phyloP scores from a whole-genome alignment of 2,797 vertebrate genomes.

The Myotis vivesi region DNA sequence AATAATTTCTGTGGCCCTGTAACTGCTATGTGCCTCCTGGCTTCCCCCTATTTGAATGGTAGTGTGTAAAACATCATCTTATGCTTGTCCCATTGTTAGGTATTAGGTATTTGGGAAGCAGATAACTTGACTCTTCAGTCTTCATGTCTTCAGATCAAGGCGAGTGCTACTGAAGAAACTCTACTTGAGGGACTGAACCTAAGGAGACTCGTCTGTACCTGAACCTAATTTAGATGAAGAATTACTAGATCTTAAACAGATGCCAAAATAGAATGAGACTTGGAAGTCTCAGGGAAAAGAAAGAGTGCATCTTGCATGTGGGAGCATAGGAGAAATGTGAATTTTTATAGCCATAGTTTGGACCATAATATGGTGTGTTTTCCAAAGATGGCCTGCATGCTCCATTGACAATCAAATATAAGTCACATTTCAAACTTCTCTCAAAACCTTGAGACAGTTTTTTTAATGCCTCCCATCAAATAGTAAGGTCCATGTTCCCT shows the following conservation, averaged over 20 bases:
- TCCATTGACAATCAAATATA: neutral
- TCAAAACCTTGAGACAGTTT: neutral
- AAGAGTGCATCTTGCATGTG: neutral
- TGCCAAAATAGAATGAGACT: neutral
- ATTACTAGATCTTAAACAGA: neutral
- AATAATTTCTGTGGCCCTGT: neutral
- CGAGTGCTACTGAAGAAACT: neutral
- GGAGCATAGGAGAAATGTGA: neutral
- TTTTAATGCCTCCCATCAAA: neutral
- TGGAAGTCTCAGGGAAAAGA: neutral
- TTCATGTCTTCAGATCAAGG: neutral
- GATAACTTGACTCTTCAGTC: neutral
- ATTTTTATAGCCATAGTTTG: neutral
- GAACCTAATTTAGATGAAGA: neutral
- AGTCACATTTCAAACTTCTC: neutral
- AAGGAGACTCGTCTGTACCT: neutral
- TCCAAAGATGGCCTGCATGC: neutral
- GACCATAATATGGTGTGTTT: neutral
- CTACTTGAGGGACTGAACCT: neutral
- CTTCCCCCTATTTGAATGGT: neutral
- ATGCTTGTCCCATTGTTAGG: neutral
- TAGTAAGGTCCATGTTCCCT: neutral
- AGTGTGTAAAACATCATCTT: neutral
- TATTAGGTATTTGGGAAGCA: neutral
- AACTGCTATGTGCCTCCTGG: neutral